phyloP scores from a whole-genome alignment of 2,113 vertebrate genomes.

The Chaetops frenatus region DNA sequence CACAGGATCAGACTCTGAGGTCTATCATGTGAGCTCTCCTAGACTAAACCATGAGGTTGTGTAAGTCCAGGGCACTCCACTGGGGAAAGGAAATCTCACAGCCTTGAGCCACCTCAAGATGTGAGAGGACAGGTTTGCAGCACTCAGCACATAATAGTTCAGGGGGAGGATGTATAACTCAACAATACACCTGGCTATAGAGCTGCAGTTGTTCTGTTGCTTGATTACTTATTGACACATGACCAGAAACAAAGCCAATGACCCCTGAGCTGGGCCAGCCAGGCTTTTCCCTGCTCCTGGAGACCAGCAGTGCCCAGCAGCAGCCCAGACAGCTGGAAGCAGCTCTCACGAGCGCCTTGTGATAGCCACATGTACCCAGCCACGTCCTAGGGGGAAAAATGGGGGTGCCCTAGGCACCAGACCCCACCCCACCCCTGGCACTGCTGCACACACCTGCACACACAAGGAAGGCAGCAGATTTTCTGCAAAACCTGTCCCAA shows the following conservation, averaged over 20 bases:
- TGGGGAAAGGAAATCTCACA: not conserved
- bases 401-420: accelerated
- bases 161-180: not conserved
- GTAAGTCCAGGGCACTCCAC: not conserved
- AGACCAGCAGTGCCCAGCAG: not conserved
- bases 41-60: not conserved
- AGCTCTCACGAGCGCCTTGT: not conserved
- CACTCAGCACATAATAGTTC: not conserved
- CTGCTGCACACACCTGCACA: not conserved
- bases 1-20: constrained; percentile 1
- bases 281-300: not conserved
- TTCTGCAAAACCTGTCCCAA: not conserved
- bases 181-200: not conserved
- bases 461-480: not conserved
- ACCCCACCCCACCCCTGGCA: not conserved
- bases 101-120: not conserved
- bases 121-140: not conserved
- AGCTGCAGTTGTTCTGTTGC: not conserved
- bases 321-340: not conserved
- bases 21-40: not conserved
- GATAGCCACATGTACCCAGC: accelerated
- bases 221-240: not conserved
- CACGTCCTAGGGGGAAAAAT: not conserved
- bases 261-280: not conserved
- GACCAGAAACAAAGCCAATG: not conserved